phyloP scores from a whole-genome alignment of 2,113 vertebrate species.

The Ailuropoda melanoleuca region DNA sequence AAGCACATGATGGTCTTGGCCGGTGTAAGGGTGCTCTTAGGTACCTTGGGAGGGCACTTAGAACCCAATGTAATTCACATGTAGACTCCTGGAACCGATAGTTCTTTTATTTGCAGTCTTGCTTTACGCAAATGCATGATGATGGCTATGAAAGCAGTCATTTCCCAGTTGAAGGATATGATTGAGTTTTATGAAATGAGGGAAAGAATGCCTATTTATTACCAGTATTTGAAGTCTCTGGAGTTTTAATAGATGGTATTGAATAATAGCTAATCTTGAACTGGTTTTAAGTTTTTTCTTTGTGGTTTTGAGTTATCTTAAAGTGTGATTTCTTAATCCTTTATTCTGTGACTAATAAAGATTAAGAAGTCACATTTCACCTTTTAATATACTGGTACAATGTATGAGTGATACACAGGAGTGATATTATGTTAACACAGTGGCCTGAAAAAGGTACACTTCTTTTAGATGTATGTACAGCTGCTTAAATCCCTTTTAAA shows the following conservation, averaged over 20 bases:
- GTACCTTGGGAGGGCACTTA: neutral
- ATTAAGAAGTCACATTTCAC: neutral
- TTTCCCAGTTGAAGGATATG: neutral
- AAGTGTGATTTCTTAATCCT: constrained; percentile 39
- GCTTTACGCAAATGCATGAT: neutral
- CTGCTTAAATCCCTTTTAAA: constrained; percentile 21
- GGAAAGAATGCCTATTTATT: neutral
- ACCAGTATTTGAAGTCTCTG: neutral
- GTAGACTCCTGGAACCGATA: neutral
- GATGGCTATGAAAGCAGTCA: neutral
- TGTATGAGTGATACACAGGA: neutral
- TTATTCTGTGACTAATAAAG: neutral
- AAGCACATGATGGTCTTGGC: neutral
- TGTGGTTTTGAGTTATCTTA: constrained; percentile 13
- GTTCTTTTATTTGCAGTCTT: constrained; percentile 1
- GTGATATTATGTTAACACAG: constrained; percentile 1
- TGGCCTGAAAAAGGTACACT: neutral
- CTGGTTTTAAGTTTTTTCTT: constrained; percentile 28
- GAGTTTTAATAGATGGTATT: constrained; percentile 27
- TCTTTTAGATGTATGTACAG: neutral
- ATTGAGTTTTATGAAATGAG: neutral
- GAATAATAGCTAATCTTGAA: neutral
- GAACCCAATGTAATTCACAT: neutral
- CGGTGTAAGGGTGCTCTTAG: neutral
- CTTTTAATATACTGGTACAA: neutral